A percentile compares a stretch with the other conserved stretches of the same genome.
Conservation (phyloP, 2,797 vertebrate species). For the Remorina albescens region DNA sequence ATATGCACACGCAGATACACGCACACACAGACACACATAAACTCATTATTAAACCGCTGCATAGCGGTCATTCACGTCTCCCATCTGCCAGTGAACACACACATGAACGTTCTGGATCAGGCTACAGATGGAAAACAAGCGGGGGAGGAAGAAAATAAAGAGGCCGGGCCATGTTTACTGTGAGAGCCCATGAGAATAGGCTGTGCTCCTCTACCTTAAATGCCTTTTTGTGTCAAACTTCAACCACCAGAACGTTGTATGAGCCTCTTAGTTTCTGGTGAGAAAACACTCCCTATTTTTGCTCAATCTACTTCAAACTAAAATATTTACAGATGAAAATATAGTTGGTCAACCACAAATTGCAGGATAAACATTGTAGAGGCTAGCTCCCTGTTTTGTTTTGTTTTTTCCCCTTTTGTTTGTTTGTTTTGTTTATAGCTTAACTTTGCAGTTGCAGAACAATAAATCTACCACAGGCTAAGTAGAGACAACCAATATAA, state of each 20-base stretch:
- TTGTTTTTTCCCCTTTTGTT: no score
- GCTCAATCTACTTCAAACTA: slow-evolving; percentile 11
- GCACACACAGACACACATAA: background rate
- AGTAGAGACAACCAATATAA: background rate
- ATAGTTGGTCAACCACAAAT: slow-evolving; percentile 20
- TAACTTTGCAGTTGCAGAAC: slow-evolving; percentile 11
- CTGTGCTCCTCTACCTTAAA: background rate
- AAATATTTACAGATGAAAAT: slow-evolving; percentile 42
- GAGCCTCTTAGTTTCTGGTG: slow-evolving; percentile 14
- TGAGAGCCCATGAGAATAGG: background rate
- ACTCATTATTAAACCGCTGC: slow-evolving; percentile 11
- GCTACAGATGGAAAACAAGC: slow-evolving; percentile 18
- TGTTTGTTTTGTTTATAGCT: slow-evolving; percentile 15
- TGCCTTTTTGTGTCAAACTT: background rate
- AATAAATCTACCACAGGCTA: background rate
- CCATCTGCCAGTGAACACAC: slow-evolving; percentile 26
- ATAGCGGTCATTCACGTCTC: background rate
- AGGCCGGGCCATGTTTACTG: background rate
- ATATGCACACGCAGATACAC: background rate
- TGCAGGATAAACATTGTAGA: slow-evolving; percentile 16
- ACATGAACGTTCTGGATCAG: slow-evolving; percentile 19
- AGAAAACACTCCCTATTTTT: background rate
- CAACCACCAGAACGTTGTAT: background rate
- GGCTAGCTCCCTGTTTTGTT: background rate
- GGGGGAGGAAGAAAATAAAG: slow-evolving; percentile 4